These are phyloP conservation scores for Vannuccia rotundouncinata DNA, from an alignment of 2,888 invertebrate species.

Conservation along the genomic window DNA sequence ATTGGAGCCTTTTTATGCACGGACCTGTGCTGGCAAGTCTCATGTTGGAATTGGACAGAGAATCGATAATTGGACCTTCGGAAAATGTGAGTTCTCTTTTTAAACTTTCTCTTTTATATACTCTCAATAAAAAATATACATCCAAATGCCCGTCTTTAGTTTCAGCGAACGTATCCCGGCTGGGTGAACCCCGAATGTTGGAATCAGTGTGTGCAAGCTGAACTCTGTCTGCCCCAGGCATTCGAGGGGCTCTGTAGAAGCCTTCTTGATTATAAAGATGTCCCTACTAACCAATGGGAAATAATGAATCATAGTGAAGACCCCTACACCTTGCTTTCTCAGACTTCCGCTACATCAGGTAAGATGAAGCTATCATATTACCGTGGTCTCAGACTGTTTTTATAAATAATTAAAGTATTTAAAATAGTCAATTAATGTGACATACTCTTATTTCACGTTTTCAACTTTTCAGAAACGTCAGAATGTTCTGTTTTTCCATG, in stretches of 20 bases:
- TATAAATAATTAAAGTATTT: not conserved
- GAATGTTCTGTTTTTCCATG: conserved; percentile 44
- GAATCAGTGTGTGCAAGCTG: conserved; percentile 51
- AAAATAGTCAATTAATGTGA: not conserved
- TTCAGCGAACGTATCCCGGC: conserved; percentile 30
- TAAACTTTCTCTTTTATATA: too few species aligned
- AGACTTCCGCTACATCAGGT: conserved; percentile 29
- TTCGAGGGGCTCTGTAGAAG: conserved; percentile 48
- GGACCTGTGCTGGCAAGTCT: conserved; percentile 50
- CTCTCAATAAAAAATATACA: too few species aligned
- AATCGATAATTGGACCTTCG: not conserved
- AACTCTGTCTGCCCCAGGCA: conserved; percentile 44
- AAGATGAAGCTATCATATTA: too few species aligned
- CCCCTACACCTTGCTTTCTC: conserved; percentile 42
- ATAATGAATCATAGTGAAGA: conserved; percentile 44
- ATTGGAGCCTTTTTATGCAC: conserved; percentile 53
- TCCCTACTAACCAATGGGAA: conserved; percentile 50
- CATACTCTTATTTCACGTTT: not conserved
- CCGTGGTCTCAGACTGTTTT: too few species aligned
- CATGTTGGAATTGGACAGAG: conserved; percentile 41
- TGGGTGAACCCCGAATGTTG: conserved; percentile 49
- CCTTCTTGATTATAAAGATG: conserved; percentile 42
- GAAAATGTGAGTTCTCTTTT: too few species aligned
- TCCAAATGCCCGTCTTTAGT: not conserved
- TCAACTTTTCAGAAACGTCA: not conserved